phyloP scores from a whole-genome alignment of 2,797 vertebrate genomes.

The Toxotes lorentzi region DNA sequence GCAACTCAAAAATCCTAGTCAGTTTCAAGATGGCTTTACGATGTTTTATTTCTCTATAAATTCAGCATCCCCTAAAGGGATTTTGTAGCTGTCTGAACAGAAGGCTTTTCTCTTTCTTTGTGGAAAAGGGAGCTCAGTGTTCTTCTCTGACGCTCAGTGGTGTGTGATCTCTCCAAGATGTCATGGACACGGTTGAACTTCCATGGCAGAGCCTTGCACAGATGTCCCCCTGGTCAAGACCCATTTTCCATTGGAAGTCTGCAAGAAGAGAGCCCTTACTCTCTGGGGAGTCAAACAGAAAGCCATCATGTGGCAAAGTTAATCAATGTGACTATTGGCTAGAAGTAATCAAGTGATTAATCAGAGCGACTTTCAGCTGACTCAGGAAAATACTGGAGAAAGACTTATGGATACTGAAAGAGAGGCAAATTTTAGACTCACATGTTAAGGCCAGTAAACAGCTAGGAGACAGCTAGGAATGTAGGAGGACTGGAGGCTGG shows the following conservation, averaged over 20 bases:
- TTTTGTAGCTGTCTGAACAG: constrained; percentile 31
- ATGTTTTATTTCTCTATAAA: constrained; percentile 37
- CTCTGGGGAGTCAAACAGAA: constrained; percentile 44
- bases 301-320: constrained; percentile 54
- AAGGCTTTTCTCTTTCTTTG: constrained; percentile 23
- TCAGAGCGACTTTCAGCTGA: constrained; percentile 64
- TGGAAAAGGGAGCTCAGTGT: constrained; percentile 28
- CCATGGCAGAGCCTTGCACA: constrained; percentile 17
- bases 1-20: constrained; percentile 5
- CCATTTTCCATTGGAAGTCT: constrained; percentile 11
- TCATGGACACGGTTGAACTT: constrained; percentile 38
- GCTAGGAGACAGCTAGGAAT: constrained; percentile 11
- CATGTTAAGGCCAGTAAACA: constrained; percentile 5
- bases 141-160: constrained; percentile 32
- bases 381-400: constrained; percentile 35
- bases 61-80: constrained; percentile 27
- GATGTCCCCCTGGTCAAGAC: constrained; percentile 2
- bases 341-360: constrained; percentile 75
- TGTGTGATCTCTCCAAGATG: constrained; percentile 44
- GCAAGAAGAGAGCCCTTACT: constrained; percentile 34
- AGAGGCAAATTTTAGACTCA: constrained; percentile 11
- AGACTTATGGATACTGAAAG: constrained; percentile 47
- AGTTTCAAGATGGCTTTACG: constrained; percentile 39
- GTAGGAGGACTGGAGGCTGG: neutral
- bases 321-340: constrained; percentile 73